Evolutionary conservation across 2,888 invertebrate genomes (phyloP).

Genomic region (Dryococelus australis): DNA sequence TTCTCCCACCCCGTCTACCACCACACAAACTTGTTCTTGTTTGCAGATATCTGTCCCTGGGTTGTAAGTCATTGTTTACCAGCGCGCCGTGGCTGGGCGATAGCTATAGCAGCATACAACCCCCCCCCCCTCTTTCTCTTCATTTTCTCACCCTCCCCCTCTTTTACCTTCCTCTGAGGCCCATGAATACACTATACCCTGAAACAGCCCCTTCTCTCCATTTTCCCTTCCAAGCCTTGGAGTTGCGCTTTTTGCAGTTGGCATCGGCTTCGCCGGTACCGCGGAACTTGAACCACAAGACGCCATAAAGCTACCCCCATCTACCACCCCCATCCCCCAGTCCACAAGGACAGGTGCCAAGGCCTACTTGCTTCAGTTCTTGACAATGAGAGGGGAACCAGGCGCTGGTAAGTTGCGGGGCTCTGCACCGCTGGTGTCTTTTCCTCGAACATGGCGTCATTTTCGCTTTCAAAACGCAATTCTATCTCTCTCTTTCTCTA

Average conservation of each 20-base stretch:
- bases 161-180: neutral
- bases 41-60: constrained; percentile 3
- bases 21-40: neutral
- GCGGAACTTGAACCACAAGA: neutral
- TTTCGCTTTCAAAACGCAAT: too few species aligned
- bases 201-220: neutral
- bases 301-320: neutral
- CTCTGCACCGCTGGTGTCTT: neutral
- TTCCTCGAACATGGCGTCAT: neutral
- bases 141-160: neutral
- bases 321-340: neutral
- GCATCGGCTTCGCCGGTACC: neutral
- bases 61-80: constrained; percentile 16
- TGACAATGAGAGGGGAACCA: neutral
- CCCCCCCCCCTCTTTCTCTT: neutral
- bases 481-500: too few species aligned
- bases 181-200: neutral
- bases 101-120: neutral
- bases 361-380: neutral
- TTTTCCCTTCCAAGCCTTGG: neutral
- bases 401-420: neutral
- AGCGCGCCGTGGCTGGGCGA: neutral
- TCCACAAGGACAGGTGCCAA: neutral
- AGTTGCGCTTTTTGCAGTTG: neutral
- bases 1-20: neutral